Evolutionary conservation across 2,888 invertebrate species (phyloP).

Genomic region (Xiphydria camelus): DNA sequence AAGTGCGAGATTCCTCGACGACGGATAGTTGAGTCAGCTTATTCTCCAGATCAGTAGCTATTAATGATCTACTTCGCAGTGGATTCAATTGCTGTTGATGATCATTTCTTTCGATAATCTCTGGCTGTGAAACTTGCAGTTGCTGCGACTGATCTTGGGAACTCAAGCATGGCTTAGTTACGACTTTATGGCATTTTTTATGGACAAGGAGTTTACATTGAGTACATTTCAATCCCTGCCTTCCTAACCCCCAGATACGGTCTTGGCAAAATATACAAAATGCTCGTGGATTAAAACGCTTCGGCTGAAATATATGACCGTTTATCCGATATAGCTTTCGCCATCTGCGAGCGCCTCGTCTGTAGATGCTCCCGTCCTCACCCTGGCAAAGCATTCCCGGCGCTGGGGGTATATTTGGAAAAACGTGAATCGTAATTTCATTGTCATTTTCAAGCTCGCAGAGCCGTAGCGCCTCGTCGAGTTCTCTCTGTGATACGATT

Average conservation of each 20-base stretch:
- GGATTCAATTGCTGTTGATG: slow-evolving; percentile 49
- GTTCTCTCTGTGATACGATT: slow-evolving; percentile 1
- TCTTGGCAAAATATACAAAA: slow-evolving; percentile 69
- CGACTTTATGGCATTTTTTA: slow-evolving; percentile 70
- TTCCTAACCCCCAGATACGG: slow-evolving; percentile 71
- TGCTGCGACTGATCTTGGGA: slow-evolving; percentile 51
- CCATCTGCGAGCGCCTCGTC: slow-evolving; percentile 70
- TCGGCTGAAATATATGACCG: slow-evolving; percentile 70
- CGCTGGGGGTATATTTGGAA: slow-evolving; percentile 63
- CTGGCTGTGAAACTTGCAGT: slow-evolving; percentile 39
- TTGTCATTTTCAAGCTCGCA: not conserved
- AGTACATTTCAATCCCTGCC: slow-evolving; percentile 69
- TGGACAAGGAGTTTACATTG: slow-evolving; percentile 69
- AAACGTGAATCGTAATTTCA: slow-evolving; percentile 1
- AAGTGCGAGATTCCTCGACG: slow-evolving; percentile 41
- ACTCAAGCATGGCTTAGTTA: slow-evolving; percentile 61
- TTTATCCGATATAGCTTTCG: slow-evolving; percentile 69
- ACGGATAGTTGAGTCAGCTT: slow-evolving; percentile 42
- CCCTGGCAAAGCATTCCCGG: slow-evolving; percentile 67
- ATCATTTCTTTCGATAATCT: slow-evolving; percentile 50
- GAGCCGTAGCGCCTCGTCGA: slow-evolving; percentile 1
- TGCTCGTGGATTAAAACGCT: slow-evolving; percentile 66
- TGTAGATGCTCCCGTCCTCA: slow-evolving; percentile 67
- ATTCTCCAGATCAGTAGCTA: slow-evolving; percentile 36
- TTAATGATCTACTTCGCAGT: slow-evolving; percentile 41